Percentiles rank a stretch among this genome's conserved stretches.
phyloP scores from a whole-genome alignment of 2,113 vertebrate species.

The Stigmatopora argus region DNA sequence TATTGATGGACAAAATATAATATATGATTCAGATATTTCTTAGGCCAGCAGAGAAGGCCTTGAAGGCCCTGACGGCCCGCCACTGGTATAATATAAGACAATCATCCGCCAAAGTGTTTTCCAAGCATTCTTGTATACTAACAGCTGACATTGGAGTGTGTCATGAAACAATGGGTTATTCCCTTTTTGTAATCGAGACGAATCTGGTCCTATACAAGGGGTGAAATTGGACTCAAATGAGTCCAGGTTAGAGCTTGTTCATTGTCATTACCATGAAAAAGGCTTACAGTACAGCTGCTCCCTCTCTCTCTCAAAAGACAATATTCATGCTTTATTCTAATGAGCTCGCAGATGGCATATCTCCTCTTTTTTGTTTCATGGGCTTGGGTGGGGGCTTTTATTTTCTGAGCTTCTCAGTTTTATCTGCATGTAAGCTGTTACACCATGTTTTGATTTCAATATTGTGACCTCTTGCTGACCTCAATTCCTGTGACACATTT shows the following conservation, averaged over 20 bases:
- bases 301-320: constrained; percentile 44
- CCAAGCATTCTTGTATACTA: not conserved
- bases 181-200: not conserved
- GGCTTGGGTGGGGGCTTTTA: not conserved
- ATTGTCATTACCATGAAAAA: constrained; percentile 70
- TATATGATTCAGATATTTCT: too few species aligned
- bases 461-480: not conserved
- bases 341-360: constrained; percentile 23
- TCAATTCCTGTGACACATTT: not conserved
- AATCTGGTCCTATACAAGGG: not conserved
- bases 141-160: not conserved
- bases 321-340: constrained; percentile 62
- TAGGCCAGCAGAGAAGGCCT: too few species aligned
- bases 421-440: not conserved
- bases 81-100: not conserved
- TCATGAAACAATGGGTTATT: not conserved
- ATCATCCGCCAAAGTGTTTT: too few species aligned
- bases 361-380: not conserved
- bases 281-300: constrained; percentile 63
- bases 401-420: not conserved
- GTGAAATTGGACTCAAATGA: not conserved
- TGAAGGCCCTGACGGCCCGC: too few species aligned
- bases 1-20: too few species aligned
- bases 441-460: not conserved
- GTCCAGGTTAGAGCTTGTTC: constrained; percentile 5